Evolutionary conservation across 2,888 invertebrate genomes (phyloP), one percentile per base, ranked within the genome.

Genomic region (Ormia ochracea): DNA sequence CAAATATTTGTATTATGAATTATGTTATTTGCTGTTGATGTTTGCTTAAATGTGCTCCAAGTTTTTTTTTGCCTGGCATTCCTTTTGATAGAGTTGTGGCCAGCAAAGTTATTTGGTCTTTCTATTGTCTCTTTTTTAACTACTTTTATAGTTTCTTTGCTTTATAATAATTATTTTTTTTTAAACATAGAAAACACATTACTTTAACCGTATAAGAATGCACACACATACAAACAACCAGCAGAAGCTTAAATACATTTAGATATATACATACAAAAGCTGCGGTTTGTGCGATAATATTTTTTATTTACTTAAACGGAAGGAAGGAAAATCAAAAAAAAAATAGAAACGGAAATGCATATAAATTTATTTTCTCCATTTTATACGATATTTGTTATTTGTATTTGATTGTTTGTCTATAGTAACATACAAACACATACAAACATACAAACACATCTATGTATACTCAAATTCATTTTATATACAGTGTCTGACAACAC

Each of bases 281-380:
- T 81, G 81, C 66, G 81, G 84, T 83, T 80, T 83, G 82, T 83
- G 85, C 87, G 87, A 87, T 87, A 87, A 87, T 87, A 87, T 87
- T 87, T 87, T 87, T 87, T 87, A 86, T 87, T 87, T 87, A 85
- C 87, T 87, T 85, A 83, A 83, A 82, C 87, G 87, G 87, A 87
- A 87, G 87, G 86, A 86, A 87, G 78, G 70, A 81, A 78, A 76
- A 82, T 70, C 76, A 76, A 82, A 84, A 48, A 86, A n/a, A n/a
- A n/a, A n/a, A n/a, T n/a, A n/a, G n/a, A n/a, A 85, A 86, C 86
- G 87, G 87, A 87, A 87, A 86, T 87, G 86, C 87, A 87, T 87
- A 87, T 87, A 87, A 87, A 87, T 87, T 86, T 86, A 84, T 86
- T 86, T 87, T 84, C 78, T 82, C 75, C 78, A 82, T 82, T 82